These are phyloP conservation scores for Homalodisca vitripennis DNA, from an alignment of 1,140 invertebrate species.

Conservation along the genomic window DNA sequence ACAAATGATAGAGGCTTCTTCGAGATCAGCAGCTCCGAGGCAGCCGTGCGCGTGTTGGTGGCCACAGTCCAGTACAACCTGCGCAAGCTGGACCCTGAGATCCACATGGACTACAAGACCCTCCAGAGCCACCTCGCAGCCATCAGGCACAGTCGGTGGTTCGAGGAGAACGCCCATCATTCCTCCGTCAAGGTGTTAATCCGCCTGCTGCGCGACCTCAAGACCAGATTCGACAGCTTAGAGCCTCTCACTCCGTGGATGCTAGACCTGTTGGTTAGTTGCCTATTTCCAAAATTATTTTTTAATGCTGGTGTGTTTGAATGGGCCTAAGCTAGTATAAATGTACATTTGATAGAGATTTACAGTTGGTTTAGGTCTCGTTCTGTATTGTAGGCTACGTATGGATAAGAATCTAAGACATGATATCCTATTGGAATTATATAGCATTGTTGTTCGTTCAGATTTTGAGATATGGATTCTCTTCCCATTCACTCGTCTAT, in stretches of 20 bases:
- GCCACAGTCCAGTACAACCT: slow-evolving; percentile 93
- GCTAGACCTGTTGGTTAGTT: slow-evolving; percentile 79
- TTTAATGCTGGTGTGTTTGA: too few relatives aligned
- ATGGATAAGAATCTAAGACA: too few relatives aligned
- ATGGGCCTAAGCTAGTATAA: too few relatives aligned
- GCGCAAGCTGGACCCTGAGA: slow-evolving; percentile 88
- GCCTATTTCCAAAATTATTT: too few relatives aligned
- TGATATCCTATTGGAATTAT: too few relatives aligned
- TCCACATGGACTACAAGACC: slow-evolving; percentile 84
- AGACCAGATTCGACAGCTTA: slow-evolving; percentile 85
- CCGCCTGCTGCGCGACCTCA: slow-evolving; percentile 86
- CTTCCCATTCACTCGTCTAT: too few relatives aligned
- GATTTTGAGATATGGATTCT: too few relatives aligned
- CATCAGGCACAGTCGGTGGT: slow-evolving; percentile 94
- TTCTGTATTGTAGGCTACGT: too few relatives aligned
- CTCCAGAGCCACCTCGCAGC: slow-evolving; percentile 88
- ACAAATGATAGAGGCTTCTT: slow-evolving; percentile 82
- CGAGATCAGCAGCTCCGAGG: slow-evolving; percentile 76
- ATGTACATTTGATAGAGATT: too few relatives aligned
- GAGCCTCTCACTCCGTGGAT: slow-evolving; percentile 94
- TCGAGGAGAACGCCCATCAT: slow-evolving; percentile 97
- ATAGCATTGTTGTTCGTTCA: too few relatives aligned
- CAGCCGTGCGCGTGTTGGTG: slow-evolving; percentile 85
- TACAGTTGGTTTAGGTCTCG: too few relatives aligned
- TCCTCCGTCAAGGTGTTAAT: slow-evolving; percentile 96